Percentiles rank a stretch among this genome's conserved stretches.
phyloP scores from a whole-genome alignment of 2,113 vertebrate species.

The Dromaius novaehollandiae region DNA sequence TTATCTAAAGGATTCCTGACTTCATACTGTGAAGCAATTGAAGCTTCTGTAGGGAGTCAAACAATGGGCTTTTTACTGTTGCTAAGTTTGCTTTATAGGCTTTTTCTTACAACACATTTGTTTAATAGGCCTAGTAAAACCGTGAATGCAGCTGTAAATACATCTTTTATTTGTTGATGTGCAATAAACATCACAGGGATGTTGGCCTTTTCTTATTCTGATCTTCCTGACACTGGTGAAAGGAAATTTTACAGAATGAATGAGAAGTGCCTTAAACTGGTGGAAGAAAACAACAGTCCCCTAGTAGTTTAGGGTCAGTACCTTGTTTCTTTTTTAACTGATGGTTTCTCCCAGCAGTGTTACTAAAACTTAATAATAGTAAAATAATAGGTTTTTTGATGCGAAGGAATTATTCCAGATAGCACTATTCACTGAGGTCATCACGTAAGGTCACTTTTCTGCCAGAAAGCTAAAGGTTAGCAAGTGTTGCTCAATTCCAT shows the following conservation, averaged over 20 bases:
- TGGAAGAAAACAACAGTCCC: conserved; percentile 15
- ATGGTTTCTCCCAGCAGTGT: conserved; percentile 47
- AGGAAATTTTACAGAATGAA: conserved; percentile 38
- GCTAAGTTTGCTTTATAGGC: conserved; percentile 61
- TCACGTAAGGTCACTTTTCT: conserved; percentile 43
- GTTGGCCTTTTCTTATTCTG: conserved; percentile 46
- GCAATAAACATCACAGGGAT: conserved; percentile 39
- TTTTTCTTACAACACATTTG: conserved; percentile 43
- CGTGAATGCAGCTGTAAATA: conserved; percentile 56
- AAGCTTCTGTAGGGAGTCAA: conserved; percentile 50
- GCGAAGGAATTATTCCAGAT: conserved; percentile 38
- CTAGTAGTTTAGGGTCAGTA: conserved; percentile 22
- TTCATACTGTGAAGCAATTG: conserved; percentile 67
- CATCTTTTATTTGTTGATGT: conserved; percentile 53
- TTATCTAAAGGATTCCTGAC: conserved; percentile 63
- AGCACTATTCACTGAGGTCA: conserved; percentile 34
- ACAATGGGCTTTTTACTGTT: conserved; percentile 59
- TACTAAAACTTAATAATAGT: conserved; percentile 59
- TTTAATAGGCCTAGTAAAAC: conserved; percentile 64
- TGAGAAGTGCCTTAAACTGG: conserved; percentile 17
- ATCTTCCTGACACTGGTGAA: conserved; percentile 39
- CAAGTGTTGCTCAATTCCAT: conserved; percentile 32
- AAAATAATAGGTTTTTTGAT: conserved; percentile 52
- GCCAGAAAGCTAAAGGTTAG: conserved; percentile 49
- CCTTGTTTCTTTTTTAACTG: conserved; percentile 49